phyloP scores from a whole-genome alignment of 2,888 invertebrate species.

The Timema podura region DNA sequence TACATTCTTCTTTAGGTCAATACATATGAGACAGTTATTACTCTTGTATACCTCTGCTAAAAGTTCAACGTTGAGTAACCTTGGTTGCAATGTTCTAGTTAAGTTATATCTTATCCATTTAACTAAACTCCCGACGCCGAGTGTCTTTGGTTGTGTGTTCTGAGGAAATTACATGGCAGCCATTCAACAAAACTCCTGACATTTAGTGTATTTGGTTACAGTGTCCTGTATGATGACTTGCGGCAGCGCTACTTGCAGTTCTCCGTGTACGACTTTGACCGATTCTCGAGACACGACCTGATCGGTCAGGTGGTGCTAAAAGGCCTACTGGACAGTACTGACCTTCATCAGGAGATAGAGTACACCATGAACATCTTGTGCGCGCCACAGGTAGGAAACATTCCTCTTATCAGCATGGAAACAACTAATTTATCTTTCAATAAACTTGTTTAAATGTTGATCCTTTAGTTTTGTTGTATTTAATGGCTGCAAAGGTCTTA shows the following conservation, averaged over 20 bases:
- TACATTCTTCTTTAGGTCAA: too few species aligned
- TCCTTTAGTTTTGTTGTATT: not conserved
- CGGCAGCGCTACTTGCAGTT: slow-evolving; percentile 74
- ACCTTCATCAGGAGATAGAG: slow-evolving; percentile 74
- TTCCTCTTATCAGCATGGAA: not conserved
- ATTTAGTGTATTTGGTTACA: slow-evolving; percentile 41
- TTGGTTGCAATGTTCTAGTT: too few species aligned
- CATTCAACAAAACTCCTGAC: too few species aligned
- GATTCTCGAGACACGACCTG: slow-evolving; percentile 81
- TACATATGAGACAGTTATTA: too few species aligned
- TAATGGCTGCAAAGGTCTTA: too few species aligned
- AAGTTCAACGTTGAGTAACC: too few species aligned
- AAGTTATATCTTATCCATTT: too few species aligned
- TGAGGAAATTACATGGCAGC: too few species aligned
- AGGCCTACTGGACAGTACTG: slow-evolving; percentile 71
- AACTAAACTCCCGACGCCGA: too few species aligned
- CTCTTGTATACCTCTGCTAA: too few species aligned
- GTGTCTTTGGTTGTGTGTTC: too few species aligned
- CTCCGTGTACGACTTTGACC: slow-evolving; percentile 84
- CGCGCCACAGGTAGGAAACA: slow-evolving; percentile 59
- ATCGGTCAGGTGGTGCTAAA: slow-evolving; percentile 81
- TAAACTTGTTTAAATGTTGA: slow-evolving; percentile 16
- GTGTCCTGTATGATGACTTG: slow-evolving; percentile 71
- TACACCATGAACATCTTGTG: slow-evolving; percentile 82
- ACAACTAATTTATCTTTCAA: not conserved